Base-by-base conservation (phyloP, 2,797 vertebrate species). In the Pagetopsis macropterus region DNA sequence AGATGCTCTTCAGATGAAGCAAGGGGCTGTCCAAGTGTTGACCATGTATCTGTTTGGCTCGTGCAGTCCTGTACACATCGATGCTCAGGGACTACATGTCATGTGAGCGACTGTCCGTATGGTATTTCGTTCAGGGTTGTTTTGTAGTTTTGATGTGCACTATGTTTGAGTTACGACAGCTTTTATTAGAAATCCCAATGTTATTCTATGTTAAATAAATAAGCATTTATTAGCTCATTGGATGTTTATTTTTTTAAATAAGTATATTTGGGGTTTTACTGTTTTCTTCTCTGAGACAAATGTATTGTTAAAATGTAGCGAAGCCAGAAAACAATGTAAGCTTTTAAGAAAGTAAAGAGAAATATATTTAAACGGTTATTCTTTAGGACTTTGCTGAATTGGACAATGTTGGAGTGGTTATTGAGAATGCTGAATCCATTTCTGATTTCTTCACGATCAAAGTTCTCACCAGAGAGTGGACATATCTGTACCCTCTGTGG, bases 41-140 rank as follows among this genome's bases (percentile, higher is more conserved):
- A 66, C 59, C 56, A 17, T 57, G 54, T 66, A 48, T 68, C 27
- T 27, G 27, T 27, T 27, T 27, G 1, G 5, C 27, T 27, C 27
- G 4, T 27, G n/a, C 57, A 61, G 27, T 65, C 62, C 54, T 64
- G 70, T 46, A 63, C 61, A 63, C 23, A 8, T 59, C 52, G 55
- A 12, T 65, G 52, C 51, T 81, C 79, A 67, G 81, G 84, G 84
- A 79, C 83, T 51, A 44, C 45, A 58, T 70, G 15, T 51, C 70
- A 66, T 62, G 45, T 65, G 43, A 43, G 49, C 44, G 16, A 27
- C 62, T 67, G 16, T 48, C 37, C 23, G 19, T 16, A 57, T 19
- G 70, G 7, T 74, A 19, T 16, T 54, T 64, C 49, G 50, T 52
- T 66, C 14, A 27, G 54, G 15, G 10, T 59, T 17, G 64, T 73